Evolutionary conservation across 2,113 vertebrate genomes (phyloP), one percentile per base, ranked within the genome.

Genomic region (Hydrochoerus hydrochaeris): DNA sequence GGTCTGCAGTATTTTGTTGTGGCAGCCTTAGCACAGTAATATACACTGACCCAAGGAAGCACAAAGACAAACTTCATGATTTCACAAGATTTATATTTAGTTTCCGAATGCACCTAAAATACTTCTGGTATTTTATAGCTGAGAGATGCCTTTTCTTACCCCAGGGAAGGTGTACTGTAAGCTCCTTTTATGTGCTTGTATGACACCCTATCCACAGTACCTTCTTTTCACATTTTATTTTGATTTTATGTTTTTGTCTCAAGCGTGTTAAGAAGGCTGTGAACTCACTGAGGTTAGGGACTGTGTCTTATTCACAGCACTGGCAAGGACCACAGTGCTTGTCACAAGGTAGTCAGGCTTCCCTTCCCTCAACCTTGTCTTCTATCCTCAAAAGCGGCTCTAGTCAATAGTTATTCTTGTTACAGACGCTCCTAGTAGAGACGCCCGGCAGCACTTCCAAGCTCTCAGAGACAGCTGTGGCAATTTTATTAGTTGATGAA

Each of bases 401-500:
- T 10, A 54, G 24, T 46, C 16, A 73, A 24, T n/a, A 54, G 67
- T 41, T n/a, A 83, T 83, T 86, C 60, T 28, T n/a, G 71, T 54
- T 83, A 54, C 5, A 57, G 60, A 88, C 26, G 5, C 13, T 78
- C 16, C 7, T 62, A 13, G 38, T 69, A 84, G 60, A 75, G 85
- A 78, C 71, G 92, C 32, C 3, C 46, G 65, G 81, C 46, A 35
- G 46, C 38, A 62, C 49, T 83, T 41, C 54, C n/a, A 41, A 63
- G n/a, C 2, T 41, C 60, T 80, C 10, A 69, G 73, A 73, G 38
- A 54, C 63, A 22, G 46, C 49, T 86, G 22, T 82, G 41, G 57
- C 14, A 77, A 93, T 96, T 95, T 90, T 91, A 22, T 52, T 54
- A 78, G 86, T 32, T 93, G 73, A 73, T 71, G n/a, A 87, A 83